phyloP scores from a whole-genome alignment of 2,113 vertebrate genomes.

The Eulemur rufifrons region DNA sequence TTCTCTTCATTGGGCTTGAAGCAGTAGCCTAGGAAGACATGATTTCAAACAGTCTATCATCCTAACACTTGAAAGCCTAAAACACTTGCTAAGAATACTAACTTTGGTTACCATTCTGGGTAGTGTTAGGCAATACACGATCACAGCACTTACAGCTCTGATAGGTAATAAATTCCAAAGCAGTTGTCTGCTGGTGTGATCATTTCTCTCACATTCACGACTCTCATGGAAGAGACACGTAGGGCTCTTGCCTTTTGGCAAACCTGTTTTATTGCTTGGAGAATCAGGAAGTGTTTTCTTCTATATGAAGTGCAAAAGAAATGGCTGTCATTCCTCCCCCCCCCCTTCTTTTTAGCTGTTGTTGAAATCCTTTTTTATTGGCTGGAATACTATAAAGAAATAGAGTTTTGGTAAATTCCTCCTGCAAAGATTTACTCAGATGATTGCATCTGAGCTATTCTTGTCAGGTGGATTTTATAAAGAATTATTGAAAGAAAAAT shows the following conservation, averaged over 20 bases:
- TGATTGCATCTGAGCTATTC: not conserved
- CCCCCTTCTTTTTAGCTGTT: not conserved
- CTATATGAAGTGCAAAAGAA: not conserved
- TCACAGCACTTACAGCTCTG: accelerated
- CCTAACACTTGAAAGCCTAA: not conserved
- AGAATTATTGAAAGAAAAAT: not conserved
- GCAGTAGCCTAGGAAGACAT: not conserved
- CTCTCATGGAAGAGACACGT: not conserved
- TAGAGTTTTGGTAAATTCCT: not conserved
- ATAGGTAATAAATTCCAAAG: not conserved
- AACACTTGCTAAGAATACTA: not conserved
- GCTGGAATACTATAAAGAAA: not conserved
- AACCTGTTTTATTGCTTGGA: not conserved
- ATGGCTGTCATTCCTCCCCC: not conserved
- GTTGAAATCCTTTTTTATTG: not conserved
- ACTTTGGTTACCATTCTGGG: not conserved
- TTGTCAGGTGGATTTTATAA: not conserved
- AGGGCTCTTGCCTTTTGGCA: not conserved
- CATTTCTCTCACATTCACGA: not conserved
- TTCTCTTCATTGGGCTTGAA: not conserved
- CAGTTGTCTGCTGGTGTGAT: accelerated
- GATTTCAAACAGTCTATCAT: not conserved
- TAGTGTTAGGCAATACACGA: not conserved
- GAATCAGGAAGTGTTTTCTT: not conserved
- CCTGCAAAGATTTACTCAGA: not conserved